phyloP scores from a whole-genome alignment of 2,797 vertebrate species.

The Leptodactylus fallax region DNA sequence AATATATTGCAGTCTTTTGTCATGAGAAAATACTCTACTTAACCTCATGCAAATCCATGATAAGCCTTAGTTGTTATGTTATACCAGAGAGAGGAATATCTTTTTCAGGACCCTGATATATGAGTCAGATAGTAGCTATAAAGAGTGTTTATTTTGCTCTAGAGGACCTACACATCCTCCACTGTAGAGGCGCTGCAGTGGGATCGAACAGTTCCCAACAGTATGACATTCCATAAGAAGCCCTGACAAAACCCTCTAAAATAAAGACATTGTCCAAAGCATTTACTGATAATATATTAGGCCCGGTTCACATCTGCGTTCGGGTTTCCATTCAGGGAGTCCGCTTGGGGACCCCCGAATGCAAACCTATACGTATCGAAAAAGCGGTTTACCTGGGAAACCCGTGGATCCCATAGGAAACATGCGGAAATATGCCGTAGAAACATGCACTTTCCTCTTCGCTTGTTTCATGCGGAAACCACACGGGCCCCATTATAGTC shows the following conservation, averaged over 20 bases:
- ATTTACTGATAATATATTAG: background rate
- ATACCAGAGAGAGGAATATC: background rate
- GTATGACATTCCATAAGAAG: background rate
- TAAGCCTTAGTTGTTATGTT: background rate
- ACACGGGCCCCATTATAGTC: no score
- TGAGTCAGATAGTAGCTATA: background rate
- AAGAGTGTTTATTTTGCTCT: background rate
- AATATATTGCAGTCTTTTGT: background rate
- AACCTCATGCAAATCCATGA: background rate
- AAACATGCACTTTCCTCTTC: no score
- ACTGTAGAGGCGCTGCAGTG: background rate
- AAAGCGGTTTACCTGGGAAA: no score
- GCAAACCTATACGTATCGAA: no score
- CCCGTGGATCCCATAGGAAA: no score
- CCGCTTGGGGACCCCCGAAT: no score
- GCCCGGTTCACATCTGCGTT: no score
- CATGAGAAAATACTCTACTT: background rate
- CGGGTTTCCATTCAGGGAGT: no score
- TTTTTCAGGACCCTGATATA: background rate
- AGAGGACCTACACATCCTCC: background rate
- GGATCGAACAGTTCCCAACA: background rate
- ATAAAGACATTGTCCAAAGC: background rate
- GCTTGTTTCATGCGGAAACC: no score
- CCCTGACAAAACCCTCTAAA: background rate
- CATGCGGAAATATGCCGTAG: no score